A percentile compares a stretch with the other conserved stretches of the same genome.
These are phyloP conservation scores for Orestias chungarensis DNA, from an alignment of 2,797 vertebrate genomes.

Conservation along the genomic window DNA sequence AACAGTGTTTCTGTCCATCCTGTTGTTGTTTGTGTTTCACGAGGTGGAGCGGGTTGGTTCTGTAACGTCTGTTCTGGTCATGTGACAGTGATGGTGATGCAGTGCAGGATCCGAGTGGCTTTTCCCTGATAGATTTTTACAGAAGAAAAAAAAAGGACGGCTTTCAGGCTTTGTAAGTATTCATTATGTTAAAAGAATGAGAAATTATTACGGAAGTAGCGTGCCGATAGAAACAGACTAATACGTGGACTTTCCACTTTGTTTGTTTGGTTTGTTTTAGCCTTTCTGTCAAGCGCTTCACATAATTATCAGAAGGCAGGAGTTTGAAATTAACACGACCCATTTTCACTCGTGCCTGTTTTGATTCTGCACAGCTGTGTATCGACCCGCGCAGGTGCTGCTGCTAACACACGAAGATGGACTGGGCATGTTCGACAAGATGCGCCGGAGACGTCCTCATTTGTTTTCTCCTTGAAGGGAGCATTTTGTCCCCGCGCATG, in stretches of 20 bases:
- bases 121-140: neutral
- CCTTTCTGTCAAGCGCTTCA: neutral
- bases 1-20: too few relatives aligned
- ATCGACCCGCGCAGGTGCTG: conserved; percentile 30
- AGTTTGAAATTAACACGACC: neutral
- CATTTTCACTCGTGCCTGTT: neutral
- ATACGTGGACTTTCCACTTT: too few relatives aligned
- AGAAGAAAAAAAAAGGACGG: neutral
- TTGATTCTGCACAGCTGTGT: neutral
- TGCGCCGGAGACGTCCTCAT: conserved; percentile 45
- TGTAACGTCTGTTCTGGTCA: too few relatives aligned
- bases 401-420: conserved; percentile 19
- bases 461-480: conserved; percentile 62
- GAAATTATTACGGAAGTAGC: neutral
- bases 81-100: too few relatives aligned
- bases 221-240: neutral
- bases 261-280: too few relatives aligned
- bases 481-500: conserved; percentile 39
- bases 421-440: conserved; percentile 39
- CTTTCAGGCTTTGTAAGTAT: neutral
- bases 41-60: too few relatives aligned
- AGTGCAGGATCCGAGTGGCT: too few relatives aligned
- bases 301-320: too few relatives aligned
- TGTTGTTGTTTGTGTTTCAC: too few relatives aligned
- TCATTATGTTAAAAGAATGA: neutral